Evolutionary conservation across 1,140 invertebrate species (phyloP), one percentile per base, ranked within the genome.

Genomic region (Himalopsyche phryganea): DNA sequence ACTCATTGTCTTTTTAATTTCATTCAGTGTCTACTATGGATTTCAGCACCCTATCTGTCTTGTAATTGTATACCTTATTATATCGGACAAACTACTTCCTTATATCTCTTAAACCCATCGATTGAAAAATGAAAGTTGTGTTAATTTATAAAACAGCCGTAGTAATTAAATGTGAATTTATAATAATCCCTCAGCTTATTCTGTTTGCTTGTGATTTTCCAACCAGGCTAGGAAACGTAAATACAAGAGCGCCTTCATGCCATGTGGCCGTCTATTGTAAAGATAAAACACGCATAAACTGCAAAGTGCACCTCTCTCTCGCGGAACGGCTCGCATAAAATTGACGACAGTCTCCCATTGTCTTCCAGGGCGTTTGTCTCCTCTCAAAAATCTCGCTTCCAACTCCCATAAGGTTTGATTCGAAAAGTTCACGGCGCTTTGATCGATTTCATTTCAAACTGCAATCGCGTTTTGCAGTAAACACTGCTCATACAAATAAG

Each of bases 211-310:
- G 9, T 28, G 9, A 28, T 5, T 28, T 5, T 28, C 23, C 23
- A 15, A 13, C 38, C 38, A 13, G n/a, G 11, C 15, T 15, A 15
- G 4, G 11, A 13, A 13, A 40, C 38, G 38, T 40, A 40, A 13
- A 40, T 4, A 4, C 38, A n/a, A n/a, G n/a, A 40, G 38, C 38
- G 38, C 23, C 4, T 15, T 19, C 10, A 10, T 20, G 51, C 51
- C 49, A 11, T 18, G 50, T 46, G 41, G 51, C 17, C 23, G 28
- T 53, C 51, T 41, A 36, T 35, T 53, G 7, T 10, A 20, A 6
- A 62, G 60, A 58, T 62, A 58, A 62, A 56, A 47, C 32, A 45
- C 13, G 42, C 54, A 47, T 62, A 62, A 62, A 44, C 35, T 46
- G 50, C 40, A 62, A 53, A 53, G 54, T 58, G 60, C 59, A 61